Evolutionary conservation across 1,140 invertebrate genomes (phyloP).

Genomic region (Drosophila simulans): DNA sequence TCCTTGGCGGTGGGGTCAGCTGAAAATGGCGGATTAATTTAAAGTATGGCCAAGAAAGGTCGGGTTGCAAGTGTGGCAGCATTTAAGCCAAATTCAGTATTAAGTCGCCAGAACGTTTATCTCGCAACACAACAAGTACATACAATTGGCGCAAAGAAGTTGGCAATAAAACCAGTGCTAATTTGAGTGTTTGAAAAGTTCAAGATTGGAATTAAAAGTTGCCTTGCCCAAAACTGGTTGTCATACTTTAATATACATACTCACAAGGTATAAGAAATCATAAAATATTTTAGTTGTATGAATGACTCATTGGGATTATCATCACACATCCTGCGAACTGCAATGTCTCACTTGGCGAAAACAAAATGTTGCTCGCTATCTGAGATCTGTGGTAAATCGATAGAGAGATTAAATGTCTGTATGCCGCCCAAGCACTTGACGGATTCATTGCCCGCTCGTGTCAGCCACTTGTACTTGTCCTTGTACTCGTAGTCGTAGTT

Average conservation of each 20-base stretch:
- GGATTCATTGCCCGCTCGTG: conserved; percentile 44
- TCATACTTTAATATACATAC: no score
- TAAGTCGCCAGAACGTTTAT: not conserved
- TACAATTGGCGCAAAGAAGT: not conserved
- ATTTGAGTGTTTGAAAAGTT: not conserved
- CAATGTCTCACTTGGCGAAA: not conserved
- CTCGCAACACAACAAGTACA: not conserved
- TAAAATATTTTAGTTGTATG: not conserved
- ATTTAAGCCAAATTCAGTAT: conserved; percentile 16
- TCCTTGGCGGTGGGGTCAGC: not conserved
- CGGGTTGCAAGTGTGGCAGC: conserved; percentile 1
- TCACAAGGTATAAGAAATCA: no score
- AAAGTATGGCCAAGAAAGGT: conserved; percentile 28
- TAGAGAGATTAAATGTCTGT: conserved; percentile 49
- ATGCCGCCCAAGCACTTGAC: conserved; percentile 45
- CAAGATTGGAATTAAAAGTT: not conserved
- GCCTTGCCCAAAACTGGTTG: not conserved
- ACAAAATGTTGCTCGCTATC: conserved; percentile 1
- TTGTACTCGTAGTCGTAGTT: not conserved
- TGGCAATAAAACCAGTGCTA: not conserved
- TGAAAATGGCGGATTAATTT: conserved; percentile 27
- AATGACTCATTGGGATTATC: not conserved
- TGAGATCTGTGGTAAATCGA: conserved; percentile 36
- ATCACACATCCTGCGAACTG: not conserved
- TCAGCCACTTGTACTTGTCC: conserved; percentile 35